phyloP scores from a whole-genome alignment of 1,140 invertebrate species.

The Drosophila tropicalis region DNA sequence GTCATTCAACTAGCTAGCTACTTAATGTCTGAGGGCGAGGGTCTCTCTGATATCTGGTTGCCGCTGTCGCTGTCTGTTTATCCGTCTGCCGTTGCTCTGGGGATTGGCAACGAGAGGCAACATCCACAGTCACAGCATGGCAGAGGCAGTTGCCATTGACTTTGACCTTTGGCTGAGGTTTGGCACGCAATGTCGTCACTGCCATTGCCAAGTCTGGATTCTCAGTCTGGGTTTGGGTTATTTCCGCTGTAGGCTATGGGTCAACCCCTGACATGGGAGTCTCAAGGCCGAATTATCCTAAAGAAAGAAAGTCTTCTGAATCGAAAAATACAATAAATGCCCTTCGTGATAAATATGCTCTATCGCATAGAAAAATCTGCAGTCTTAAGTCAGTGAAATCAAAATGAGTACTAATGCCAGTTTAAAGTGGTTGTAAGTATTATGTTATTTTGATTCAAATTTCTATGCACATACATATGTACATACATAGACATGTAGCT shows the following conservation, averaged over 20 bases:
- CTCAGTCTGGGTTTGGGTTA: neutral
- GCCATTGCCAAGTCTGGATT: conserved; percentile 16
- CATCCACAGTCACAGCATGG: conserved; percentile 30
- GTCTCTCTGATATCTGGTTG: conserved; percentile 24
- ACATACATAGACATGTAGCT: too few species aligned
- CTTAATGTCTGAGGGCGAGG: conserved; percentile 53
- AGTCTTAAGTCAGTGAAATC: neutral
- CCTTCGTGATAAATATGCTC: neutral
- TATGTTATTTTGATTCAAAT: too few species aligned
- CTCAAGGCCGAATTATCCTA: conserved; percentile 65
- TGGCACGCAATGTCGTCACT: conserved; percentile 58
- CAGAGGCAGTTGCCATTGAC: conserved; percentile 50
- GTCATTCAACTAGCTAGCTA: conserved; percentile 57
- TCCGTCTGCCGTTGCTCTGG: conserved; percentile 19
- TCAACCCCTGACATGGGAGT: conserved; percentile 26
- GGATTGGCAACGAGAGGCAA: neutral
- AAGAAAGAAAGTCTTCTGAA: conserved; percentile 38
- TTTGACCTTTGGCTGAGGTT: conserved; percentile 55
- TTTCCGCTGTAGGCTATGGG: neutral
- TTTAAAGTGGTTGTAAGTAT: too few species aligned
- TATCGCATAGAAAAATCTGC: neutral
- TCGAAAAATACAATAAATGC: conserved; percentile 40
- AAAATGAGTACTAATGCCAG: too few species aligned
- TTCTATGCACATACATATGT: neutral
- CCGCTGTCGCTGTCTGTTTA: conserved; percentile 9